Base-by-base conservation (phyloP, 2,888 invertebrate genomes). In the Mythimna pallens region DNA sequence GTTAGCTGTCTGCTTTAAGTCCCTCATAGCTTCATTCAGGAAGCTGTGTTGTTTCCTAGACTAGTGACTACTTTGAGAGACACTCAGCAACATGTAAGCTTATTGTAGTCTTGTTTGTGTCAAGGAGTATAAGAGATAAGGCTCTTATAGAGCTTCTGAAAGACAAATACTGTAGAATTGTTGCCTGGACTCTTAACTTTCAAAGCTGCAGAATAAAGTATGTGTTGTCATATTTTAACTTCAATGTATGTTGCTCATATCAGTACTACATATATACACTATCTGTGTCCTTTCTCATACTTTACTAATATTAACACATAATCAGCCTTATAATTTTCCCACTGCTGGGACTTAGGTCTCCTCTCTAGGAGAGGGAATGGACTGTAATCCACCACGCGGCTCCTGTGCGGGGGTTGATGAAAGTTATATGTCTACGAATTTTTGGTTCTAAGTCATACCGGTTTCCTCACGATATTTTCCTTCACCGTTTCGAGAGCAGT, bases 61-160 rank as follows among this genome's bases (percentile, higher is more conserved):
- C 30, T 25, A 30, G 6, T 14, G 5, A 8, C 7, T 25, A 36
- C 50, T n/a, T 2, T 52, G n/a, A n/a, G 50, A 47, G 54, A 10
- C 34, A 12, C 17, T 43, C 17, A 25, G n/a, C 43, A 20, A 34
- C 30, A 9, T n/a, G 5, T 76, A 76, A 68, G 68, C 76, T 50
- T 1, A 22, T 30, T 40, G 30, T 34, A 58, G 22, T 36, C n/a
- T 54, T 25, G 34, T 65, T 65, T 52, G 25, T 47, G 43, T 43
- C 30, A 30, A 36, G 62, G 40, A 20, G 55, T 57, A 66, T 50
- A 66, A 36, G 36, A 20, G 20, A 50, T 34, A 55, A 57, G 10
- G 10, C 34, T 36, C 36, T 20, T 43, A 36, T 0, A 50, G 10
- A 59, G 14, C 50, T 59, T 55, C 54, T 47, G 9, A 73, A 73